Conservation (phyloP, 2,888 invertebrate species). For the Thecocarcelia acutangulata region DNA sequence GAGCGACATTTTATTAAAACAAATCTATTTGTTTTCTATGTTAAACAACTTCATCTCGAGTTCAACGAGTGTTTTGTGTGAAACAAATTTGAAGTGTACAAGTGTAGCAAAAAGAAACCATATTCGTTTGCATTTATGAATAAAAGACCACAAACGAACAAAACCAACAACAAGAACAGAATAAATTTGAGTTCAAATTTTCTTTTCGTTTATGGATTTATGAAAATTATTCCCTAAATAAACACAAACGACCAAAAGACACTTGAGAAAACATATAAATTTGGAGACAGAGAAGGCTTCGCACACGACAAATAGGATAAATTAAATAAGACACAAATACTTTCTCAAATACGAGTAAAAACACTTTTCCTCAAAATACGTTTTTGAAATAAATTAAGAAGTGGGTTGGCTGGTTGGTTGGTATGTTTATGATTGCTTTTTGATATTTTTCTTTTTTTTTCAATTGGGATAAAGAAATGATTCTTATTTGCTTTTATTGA, state of each 20-base stretch:
- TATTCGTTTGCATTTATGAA: conserved; percentile 13
- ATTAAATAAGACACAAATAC: conserved; percentile 23
- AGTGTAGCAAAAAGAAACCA: neutral
- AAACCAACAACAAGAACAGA: neutral
- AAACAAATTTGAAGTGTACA: conserved; percentile 18
- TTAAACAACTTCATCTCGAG: conserved; percentile 6
- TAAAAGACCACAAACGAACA: conserved; percentile 17
- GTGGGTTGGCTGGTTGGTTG: neutral
- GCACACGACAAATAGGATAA: neutral
- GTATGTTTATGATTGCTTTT: neutral
- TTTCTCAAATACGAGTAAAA: neutral
- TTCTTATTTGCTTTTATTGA: conserved; percentile 19
- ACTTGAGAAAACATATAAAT: neutral
- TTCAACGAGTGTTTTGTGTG: conserved; percentile 13
- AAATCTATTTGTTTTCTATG: neutral
- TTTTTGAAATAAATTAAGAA: too few species aligned
- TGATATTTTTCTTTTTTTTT: neutral
- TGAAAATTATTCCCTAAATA: conserved; percentile 37
- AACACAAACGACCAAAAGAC: conserved; percentile 12
- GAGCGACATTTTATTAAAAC: neutral
- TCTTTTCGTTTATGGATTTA: conserved; percentile 14
- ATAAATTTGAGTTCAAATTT: conserved; percentile 11
- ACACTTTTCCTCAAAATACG: neutral
- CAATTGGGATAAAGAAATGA: conserved; percentile 24
- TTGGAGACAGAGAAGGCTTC: neutral